phyloP scores from a whole-genome alignment of 2,113 vertebrate genomes.

The Notechis scutatus region DNA sequence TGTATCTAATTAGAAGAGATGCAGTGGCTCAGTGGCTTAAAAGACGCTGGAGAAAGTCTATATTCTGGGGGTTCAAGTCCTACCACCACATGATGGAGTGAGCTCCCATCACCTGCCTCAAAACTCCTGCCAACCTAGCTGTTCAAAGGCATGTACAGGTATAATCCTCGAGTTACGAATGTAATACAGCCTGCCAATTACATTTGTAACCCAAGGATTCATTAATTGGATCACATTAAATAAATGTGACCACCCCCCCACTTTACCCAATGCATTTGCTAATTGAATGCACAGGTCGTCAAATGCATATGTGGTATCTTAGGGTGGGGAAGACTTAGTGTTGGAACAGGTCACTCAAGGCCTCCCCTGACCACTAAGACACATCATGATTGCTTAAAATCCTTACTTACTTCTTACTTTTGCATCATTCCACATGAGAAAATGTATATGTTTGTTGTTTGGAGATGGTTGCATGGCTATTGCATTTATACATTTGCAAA shows the following conservation, averaged over 20 bases:
- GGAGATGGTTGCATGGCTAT: neutral
- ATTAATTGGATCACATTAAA: no score
- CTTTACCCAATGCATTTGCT: no score
- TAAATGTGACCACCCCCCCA: no score
- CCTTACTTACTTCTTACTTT: neutral
- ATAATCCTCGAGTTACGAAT: no score
- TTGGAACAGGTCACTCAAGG: no score
- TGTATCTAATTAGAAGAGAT: neutral
- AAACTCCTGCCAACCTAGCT: neutral
- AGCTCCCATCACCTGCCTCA: neutral
- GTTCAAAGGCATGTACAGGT: neutral
- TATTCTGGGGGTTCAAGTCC: neutral
- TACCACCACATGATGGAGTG: neutral
- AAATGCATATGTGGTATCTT: no score
- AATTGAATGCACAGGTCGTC: no score
- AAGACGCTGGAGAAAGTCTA: neutral
- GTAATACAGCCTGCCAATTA: no score
- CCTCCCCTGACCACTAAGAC: no score
- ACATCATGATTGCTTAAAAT: no score
- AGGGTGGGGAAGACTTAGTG: no score
- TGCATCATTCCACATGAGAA: neutral
- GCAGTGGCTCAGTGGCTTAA: neutral
- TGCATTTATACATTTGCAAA: neutral
- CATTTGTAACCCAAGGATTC: no score
- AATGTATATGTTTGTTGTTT: neutral